phyloP scores from a whole-genome alignment of 1,140 invertebrate species.

The Planococcus citri region DNA sequence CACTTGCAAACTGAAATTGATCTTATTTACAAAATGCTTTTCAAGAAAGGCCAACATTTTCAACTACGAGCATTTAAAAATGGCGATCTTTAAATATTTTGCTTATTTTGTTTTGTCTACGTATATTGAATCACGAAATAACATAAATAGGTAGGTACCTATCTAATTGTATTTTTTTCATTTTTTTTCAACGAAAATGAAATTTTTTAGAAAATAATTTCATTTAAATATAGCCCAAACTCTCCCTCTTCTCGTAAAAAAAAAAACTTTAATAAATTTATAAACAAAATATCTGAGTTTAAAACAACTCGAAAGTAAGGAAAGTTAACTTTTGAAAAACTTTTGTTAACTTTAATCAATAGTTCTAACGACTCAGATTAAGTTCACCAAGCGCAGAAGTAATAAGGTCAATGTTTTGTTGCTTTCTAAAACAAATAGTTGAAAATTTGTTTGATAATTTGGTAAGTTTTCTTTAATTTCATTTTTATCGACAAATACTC shows the following conservation, averaged over 20 bases:
- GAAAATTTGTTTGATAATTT: background rate
- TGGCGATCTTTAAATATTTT: too few species aligned
- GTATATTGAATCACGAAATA: too few species aligned
- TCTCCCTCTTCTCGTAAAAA: background rate
- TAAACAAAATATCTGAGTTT: background rate
- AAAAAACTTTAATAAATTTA: background rate
- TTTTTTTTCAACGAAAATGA: too few species aligned
- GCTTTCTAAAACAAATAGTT: background rate
- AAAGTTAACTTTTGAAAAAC: conserved; percentile 3
- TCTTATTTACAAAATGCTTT: too few species aligned
- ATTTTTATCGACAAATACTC: too few species aligned
- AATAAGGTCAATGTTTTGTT: background rate
- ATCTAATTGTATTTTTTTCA: too few species aligned
- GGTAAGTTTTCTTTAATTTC: too few species aligned
- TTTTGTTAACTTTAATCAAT: conserved; percentile 8
- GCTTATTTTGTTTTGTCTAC: too few species aligned
- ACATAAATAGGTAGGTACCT: too few species aligned
- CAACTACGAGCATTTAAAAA: too few species aligned
- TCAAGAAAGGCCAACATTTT: too few species aligned
- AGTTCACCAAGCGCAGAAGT: background rate
- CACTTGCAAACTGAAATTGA: too few species aligned
- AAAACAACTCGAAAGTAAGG: background rate
- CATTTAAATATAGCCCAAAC: background rate
- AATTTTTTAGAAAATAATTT: background rate
- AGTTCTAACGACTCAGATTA: conserved; percentile 6